Evolutionary conservation across 2,797 vertebrate genomes (phyloP), one percentile per base, ranked within the genome.

Genomic region (Cheirogaleus major): DNA sequence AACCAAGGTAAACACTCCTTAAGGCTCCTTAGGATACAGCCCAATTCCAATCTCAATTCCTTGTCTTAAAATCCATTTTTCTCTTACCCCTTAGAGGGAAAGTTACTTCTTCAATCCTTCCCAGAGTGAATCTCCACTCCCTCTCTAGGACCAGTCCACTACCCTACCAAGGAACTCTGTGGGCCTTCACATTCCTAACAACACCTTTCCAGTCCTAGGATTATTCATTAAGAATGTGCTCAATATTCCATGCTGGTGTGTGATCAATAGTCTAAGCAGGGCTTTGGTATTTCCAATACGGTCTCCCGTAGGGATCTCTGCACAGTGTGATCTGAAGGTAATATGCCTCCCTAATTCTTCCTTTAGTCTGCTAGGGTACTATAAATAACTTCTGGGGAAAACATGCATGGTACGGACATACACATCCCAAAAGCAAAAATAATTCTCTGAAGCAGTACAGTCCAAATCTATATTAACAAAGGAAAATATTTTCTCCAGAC

Each of bases 401-500:
- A 78, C 22, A 70, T 1, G 4, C 35, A 32, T 38, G 38, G 67
- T 25, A n/a, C 59, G 87, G 50, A 35, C 20, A 52, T 30, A 13
- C 5, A 57, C 27, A 94, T 67, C 61, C 38, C 43, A 78, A 79
- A 50, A 95, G 67, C 50, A 91, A 82, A 92, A 96, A 78, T 50
- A 95, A 27, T 88, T 91, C 57, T 76, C 82, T 32, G 22, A 91
- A 89, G 59, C 14, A 83, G 18, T n/a, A 43, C 11, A 48, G 6
- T 87, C 52, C 88, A 96, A 90, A 88, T 76, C 43, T 73, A 63
- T 38, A 48, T 52, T 79, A 93, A 84, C 67, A 84, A 86, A 91
- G 38, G 84, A 92, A 96, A 93, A 73, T 23, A 63, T 52, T 91
- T 81, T 95, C 72, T 78, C 87, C 85, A 92, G 90, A 95, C 48